These are phyloP conservation scores for Nasonovia ribisnigri DNA, from an alignment of 2,888 invertebrate species.

Conservation along the genomic window DNA sequence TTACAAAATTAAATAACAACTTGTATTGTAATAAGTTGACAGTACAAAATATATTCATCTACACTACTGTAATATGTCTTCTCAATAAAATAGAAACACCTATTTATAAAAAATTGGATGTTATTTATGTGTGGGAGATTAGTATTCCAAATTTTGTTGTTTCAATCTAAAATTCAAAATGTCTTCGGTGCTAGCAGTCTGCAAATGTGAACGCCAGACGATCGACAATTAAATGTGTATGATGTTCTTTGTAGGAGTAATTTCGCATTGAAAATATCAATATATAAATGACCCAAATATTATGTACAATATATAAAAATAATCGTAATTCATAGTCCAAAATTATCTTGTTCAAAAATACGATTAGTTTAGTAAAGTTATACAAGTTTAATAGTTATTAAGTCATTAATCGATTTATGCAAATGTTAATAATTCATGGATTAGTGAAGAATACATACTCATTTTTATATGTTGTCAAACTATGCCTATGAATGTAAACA, in stretches of 20 bases:
- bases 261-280: not conserved
- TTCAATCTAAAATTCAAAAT: not conserved
- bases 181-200: not conserved
- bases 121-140: not conserved
- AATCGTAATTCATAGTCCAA: no score
- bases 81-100: not conserved
- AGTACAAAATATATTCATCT: not conserved
- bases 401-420: no score
- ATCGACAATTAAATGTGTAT: not conserved
- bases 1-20: no score
- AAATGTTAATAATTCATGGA: no score
- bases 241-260: not conserved
- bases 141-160: not conserved
- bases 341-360: no score
- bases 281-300: not conserved
- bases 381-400: no score
- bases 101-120: not conserved
- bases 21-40: not conserved
- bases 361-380: no score
- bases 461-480: no score
- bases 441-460: no score
- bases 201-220: not conserved
- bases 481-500: no score
- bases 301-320: not conserved
- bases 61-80: not conserved